Evolutionary conservation across 1,140 invertebrate genomes (phyloP).

Genomic region (Popillia japonica): DNA sequence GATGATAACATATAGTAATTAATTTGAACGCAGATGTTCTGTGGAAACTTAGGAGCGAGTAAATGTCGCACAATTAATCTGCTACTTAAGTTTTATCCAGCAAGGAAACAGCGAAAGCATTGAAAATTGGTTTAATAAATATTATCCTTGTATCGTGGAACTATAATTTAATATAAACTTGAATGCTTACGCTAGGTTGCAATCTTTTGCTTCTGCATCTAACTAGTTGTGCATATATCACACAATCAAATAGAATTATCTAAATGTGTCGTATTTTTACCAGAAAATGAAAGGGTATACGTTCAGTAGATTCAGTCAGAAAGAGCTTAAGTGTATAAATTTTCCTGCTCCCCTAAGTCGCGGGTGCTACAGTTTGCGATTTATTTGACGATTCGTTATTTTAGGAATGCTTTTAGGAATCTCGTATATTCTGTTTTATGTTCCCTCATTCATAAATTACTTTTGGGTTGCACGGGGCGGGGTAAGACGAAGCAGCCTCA

Average conservation of each 20-base stretch:
- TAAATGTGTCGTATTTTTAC: background rate
- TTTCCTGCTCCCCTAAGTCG: background rate
- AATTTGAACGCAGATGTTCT: no score
- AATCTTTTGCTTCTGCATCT: no score
- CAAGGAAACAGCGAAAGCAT: no score
- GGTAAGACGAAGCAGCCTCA: background rate
- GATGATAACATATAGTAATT: no score
- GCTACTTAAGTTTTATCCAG: no score
- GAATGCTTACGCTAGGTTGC: no score
- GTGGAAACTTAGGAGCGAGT: no score
- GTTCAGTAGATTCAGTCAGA: background rate
- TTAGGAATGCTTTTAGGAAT: slow-evolving; percentile 35
- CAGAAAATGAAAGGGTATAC: background rate
- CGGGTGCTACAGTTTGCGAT: background rate
- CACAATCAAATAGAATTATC: background rate
- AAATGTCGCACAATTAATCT: no score
- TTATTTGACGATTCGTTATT: slow-evolving; percentile 32
- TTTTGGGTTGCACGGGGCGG: background rate
- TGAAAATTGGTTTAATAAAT: no score
- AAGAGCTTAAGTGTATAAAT: slow-evolving; percentile 13
- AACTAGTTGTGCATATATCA: background rate
- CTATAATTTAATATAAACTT: no score
- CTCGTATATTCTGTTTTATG: slow-evolving; percentile 34
- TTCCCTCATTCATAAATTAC: slow-evolving; percentile 35
- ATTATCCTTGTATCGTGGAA: no score